Percentiles rank a stretch among this genome's conserved stretches.
These are phyloP conservation scores for Actinemys pallida DNA, from an alignment of 2,113 vertebrate species.

Conservation along the genomic window DNA sequence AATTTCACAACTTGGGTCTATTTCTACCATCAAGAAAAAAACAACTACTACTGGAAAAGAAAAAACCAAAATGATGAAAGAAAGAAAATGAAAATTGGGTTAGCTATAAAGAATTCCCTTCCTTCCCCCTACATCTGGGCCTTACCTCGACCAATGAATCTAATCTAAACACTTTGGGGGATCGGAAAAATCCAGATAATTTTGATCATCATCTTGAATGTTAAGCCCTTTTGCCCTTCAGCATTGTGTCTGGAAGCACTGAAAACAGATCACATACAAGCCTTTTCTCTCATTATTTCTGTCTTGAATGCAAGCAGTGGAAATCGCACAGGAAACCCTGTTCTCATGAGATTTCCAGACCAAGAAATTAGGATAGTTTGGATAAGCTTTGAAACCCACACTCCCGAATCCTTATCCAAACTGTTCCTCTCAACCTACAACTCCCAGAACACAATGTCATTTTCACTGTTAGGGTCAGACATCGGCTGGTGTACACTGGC, in stretches of 20 bases:
- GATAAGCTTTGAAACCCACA: not conserved
- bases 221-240: not conserved
- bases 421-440: not conserved
- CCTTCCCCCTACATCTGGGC: not conserved
- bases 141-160: not conserved
- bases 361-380: constrained; percentile 4
- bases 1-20: rapidly evolving
- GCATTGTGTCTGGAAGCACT: not conserved
- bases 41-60: not conserved
- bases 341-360: constrained; percentile 1
- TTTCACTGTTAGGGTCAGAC: not conserved
- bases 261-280: not conserved
- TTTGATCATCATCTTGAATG: not conserved
- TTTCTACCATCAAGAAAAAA: not conserved
- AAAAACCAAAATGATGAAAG: not conserved
- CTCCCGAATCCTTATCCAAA: not conserved
- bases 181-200: not conserved
- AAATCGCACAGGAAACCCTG: not conserved
- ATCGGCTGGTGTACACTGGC: not conserved
- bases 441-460: not conserved
- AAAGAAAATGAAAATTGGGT: not conserved
- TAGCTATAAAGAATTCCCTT: not conserved
- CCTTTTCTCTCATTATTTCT: not conserved
- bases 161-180: not conserved
- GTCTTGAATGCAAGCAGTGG: not conserved